A percentile compares a stretch with the other conserved stretches of the same genome.
phyloP scores from a whole-genome alignment of 2,797 vertebrate species.

The Glyptemys insculpta region DNA sequence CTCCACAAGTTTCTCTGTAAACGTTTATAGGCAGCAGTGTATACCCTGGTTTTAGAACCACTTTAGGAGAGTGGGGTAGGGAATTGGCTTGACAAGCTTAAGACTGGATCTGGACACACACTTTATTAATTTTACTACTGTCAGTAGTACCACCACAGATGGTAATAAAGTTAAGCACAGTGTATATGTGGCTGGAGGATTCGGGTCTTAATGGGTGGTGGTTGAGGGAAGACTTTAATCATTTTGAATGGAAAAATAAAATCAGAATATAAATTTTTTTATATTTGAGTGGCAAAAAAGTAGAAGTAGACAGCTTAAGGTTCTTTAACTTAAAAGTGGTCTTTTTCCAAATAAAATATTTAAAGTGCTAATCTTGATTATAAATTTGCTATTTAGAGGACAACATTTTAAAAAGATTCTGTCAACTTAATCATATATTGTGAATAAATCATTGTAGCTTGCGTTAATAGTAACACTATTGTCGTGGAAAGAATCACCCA shows the following conservation, averaged over 20 bases:
- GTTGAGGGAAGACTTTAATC: background rate
- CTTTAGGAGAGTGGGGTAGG: background rate
- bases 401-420: background rate
- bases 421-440: background rate
- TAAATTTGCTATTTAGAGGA: background rate
- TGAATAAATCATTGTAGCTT: background rate
- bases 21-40: background rate
- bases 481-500: no score
- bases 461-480: background rate
- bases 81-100: background rate
- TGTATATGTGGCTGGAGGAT: background rate
- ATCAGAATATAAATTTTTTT: background rate
- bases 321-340: background rate
- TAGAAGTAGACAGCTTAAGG: background rate
- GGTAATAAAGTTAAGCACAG: background rate
- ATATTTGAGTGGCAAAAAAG: background rate
- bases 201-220: background rate
- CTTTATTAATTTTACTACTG: background rate
- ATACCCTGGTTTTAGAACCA: background rate
- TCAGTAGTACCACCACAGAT: rapidly evolving
- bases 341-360: background rate
- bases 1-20: rapidly evolving
- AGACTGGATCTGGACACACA: background rate
- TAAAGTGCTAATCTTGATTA: background rate
- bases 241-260: background rate